Base-by-base conservation (phyloP, 2,797 vertebrate species). In the Cuculus canorus region DNA sequence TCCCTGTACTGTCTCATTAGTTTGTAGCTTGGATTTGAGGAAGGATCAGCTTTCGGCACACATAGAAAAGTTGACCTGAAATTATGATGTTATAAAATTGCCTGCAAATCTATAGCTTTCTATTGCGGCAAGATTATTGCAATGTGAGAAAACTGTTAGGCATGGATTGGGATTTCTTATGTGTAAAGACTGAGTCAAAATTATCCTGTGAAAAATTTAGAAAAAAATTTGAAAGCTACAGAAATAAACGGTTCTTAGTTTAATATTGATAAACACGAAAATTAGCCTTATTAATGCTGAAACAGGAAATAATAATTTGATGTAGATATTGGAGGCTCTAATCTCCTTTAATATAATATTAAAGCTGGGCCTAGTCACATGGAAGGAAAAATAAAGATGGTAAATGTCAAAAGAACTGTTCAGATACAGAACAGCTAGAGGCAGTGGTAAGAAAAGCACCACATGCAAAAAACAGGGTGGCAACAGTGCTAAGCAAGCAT, bases 301-400 rank as follows among this genome's bases (percentile, higher is more conserved):
- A 41, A 43, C 11, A 57, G 77, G 52, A 94, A 65, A 61, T 43
- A 78, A 72, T 78, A 9, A 75, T 77, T 37, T 47, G n/a, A 71
- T 9, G 4, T 22, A 77, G 63, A 12, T 21, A 43, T 22, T 48
- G 70, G 43, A 59, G 59, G 73, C 8, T 25, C 57, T 80, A 61
- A 25, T 93, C 72, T 88, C 82, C 54, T 94, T 90, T 86, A 90
- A 73, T 73, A 54, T 43, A 35, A 47, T 17, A 43, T 92, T 91
- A 75, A 95, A 86, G 24, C 43, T 82, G 65, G 53, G 48, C 30
- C 28, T 25, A 77, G 47, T 77, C 15, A 28, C 7, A 32, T 4
- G 64, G 64, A 37, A 63, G 53, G 63, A 57, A 86, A 93, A 92
- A 60, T 1, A 82, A 61, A 60, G 28, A 19, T 30, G 90, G 65